phyloP scores from a whole-genome alignment of 2,888 invertebrate species.

The Agrochola litura region DNA sequence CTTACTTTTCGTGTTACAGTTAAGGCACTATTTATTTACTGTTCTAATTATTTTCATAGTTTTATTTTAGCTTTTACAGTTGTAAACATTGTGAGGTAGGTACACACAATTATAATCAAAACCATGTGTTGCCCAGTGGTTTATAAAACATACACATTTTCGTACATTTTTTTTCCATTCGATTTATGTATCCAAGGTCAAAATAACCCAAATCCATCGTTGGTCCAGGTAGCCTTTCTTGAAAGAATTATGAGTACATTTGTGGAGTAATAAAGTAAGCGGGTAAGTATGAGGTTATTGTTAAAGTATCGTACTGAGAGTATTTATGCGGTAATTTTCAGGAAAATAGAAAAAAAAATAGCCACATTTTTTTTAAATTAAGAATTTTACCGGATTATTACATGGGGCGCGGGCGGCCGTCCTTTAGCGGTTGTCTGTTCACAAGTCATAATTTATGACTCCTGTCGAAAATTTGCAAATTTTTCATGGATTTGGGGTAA shows the following conservation, averaged over 20 bases:
- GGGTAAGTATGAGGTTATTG: too few relatives aligned
- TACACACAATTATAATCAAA: not conserved
- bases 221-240: conserved; percentile 68
- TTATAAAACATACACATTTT: not conserved
- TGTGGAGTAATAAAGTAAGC: conserved; percentile 18
- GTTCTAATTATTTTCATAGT: not conserved
- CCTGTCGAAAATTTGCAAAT: too few relatives aligned
- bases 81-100: not conserved
- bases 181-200: conserved; percentile 20
- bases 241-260: conserved; percentile 46
- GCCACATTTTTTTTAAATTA: too few relatives aligned
- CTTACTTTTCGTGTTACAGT: not conserved
- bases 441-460: too few relatives aligned
- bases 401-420: too few relatives aligned
- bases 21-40: not conserved
- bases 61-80: not conserved
- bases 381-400: too few relatives aligned
- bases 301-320: too few relatives aligned
- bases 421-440: too few relatives aligned
- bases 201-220: conserved; percentile 20
- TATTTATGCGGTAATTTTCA: too few relatives aligned
- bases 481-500: too few relatives aligned
- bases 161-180: not conserved
- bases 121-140: not conserved
- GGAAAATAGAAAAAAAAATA: too few relatives aligned